phyloP scores from a whole-genome alignment of 2,797 vertebrate species.

The Argyrosomus regius region DNA sequence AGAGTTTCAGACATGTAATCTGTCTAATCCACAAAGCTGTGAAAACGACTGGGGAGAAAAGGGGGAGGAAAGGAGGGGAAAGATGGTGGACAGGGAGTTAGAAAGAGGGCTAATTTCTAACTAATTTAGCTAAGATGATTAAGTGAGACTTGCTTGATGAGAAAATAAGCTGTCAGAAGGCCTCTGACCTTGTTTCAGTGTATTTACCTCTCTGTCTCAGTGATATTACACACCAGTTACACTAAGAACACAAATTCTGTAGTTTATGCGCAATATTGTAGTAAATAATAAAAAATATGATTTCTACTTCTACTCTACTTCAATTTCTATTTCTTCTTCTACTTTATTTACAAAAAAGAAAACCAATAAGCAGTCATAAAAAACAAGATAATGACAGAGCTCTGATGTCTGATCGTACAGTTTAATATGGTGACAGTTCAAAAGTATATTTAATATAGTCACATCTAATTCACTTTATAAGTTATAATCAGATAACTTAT shows the following conservation, averaged over 20 bases:
- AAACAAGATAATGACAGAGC: not conserved
- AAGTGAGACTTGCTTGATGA: slow-evolving; percentile 76
- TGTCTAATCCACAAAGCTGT: slow-evolving; percentile 83
- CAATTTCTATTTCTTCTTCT: no score
- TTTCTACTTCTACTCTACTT: no score
- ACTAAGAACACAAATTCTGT: not conserved
- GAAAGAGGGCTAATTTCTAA: slow-evolving; percentile 78
- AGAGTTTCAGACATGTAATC: slow-evolving; percentile 83
- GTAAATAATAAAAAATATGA: no score
- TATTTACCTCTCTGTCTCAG: slow-evolving; percentile 44
- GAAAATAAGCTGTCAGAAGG: slow-evolving; percentile 69
- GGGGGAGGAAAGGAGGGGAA: slow-evolving; percentile 48
- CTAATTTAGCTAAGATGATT: slow-evolving; percentile 83
- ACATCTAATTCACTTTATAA: not conserved
- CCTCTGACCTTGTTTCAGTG: slow-evolving; percentile 57
- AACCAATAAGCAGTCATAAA: not conserved
- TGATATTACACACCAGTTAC: not conserved
- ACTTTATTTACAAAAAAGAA: not conserved
- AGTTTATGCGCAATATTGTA: not conserved
- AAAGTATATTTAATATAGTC: not conserved
- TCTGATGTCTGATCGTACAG: not conserved
- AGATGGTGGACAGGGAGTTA: slow-evolving; percentile 48
- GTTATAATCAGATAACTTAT: not conserved
- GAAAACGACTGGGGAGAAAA: slow-evolving; percentile 71
- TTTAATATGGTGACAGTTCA: slow-evolving; percentile 2